Conservation (phyloP, 2,888 invertebrate genomes). For the Xestia rhomboidea region DNA sequence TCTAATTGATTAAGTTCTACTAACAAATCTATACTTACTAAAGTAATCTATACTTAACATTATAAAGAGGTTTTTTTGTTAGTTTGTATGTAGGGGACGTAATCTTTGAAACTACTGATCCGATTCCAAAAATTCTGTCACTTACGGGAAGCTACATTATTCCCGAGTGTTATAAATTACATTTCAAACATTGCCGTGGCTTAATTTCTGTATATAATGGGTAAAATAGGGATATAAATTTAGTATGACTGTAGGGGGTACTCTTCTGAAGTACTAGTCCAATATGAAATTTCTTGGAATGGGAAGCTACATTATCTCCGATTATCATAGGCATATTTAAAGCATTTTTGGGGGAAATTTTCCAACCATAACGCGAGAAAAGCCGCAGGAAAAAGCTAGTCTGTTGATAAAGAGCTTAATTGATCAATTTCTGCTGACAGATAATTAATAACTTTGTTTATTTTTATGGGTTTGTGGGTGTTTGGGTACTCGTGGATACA, state of each 20-base stretch:
- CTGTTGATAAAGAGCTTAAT: constrained; percentile 60
- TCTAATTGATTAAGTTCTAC: constrained; percentile 71
- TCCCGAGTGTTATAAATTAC: too few relatives aligned
- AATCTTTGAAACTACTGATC: too few relatives aligned
- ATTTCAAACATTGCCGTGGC: too few relatives aligned
- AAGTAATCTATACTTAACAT: background rate
- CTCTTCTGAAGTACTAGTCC: background rate
- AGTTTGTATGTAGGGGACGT: too few relatives aligned
- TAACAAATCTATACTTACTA: constrained; percentile 22
- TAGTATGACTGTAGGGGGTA: background rate
- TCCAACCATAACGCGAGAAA: background rate
- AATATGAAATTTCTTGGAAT: background rate
- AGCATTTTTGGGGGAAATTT: background rate
- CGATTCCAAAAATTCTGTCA: too few relatives aligned
- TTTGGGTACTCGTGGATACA: background rate
- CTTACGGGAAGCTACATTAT: too few relatives aligned
- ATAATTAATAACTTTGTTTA: constrained; percentile 60
- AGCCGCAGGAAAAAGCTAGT: background rate
- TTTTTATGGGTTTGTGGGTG: constrained; percentile 27
- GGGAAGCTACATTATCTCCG: background rate
- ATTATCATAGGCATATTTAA: background rate
- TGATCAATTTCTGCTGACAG: constrained; percentile 68
- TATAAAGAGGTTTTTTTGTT: too few relatives aligned
- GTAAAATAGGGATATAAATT: too few relatives aligned
- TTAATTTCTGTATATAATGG: too few relatives aligned